Base-by-base conservation (phyloP, 2,113 vertebrate species). In the Cyphomyrus plagiostoma region DNA sequence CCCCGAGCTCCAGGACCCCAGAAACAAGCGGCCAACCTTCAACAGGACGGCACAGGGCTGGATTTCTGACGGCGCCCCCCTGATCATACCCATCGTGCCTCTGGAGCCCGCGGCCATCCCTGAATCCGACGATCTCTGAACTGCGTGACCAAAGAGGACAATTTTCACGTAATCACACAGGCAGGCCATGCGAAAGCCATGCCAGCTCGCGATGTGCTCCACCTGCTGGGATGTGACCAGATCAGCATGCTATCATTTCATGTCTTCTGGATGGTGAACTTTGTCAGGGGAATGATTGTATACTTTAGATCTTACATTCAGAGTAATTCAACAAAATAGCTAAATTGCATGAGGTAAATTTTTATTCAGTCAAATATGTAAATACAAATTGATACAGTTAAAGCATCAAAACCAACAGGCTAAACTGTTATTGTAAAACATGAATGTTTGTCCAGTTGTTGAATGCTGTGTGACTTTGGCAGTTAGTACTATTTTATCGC, bases 31-130 rank as follows among this genome's bases (percentile, higher is more conserved):
- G 89, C 97, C 97, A 91, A 98, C 96, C 94, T 99, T 99, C 95
- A 99, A 99, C 91, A 97, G 98, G 94, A 97, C 96, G 87, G 98
- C 98, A 30, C 97, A 97, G 92, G 98, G 98, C 19, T 99, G 98
- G 98, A 95, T 96, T 0, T 96, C 97, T 0, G 97, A 99, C 89
- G 96, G 98, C 89, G 94, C 95, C 89, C 96, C 98, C 7, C 93
- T 98, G 13, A 96, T 98, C 91, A 90, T 98, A 21, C 96, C 96
- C 85, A 96, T 96, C 0, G 94, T 97, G 49, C 94, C 95, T 52
- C 21, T 97, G 0, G 96, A 98, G 89, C 92, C 96, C 1, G 86
- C 92, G n/a, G 62, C 87, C 48, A 92, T 97, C 89, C 97, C 98
- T 9, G 98, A 99, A 94, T 97, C 98, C 30, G 98, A 99, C 13